Base-by-base conservation (phyloP, 2,888 invertebrate species). In the Acronicta alni region DNA sequence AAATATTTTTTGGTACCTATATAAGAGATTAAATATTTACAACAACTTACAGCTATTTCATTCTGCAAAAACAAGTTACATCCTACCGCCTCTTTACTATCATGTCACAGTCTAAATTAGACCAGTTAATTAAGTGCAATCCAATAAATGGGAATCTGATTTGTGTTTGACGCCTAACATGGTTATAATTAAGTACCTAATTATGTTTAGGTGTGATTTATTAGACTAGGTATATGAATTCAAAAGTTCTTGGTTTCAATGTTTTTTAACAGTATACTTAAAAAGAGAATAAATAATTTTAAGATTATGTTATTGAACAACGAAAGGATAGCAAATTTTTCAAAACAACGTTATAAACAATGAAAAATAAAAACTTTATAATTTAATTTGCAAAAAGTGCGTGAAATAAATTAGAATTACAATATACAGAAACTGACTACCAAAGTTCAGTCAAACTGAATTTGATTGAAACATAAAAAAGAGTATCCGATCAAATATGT, bases 41-140 rank as follows among this genome's bases (percentile, higher is more conserved):
- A 4, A 23, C 8, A 7, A 8, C 1, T 3, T 30, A 30, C 10
- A 12, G 1, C 1, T 58, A 66, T 64, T 57, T n/a, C n/a, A n/a
- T n/a, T n/a, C n/a, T n/a, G n/a, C n/a, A n/a, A n/a, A n/a, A n/a
- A n/a, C n/a, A n/a, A n/a, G n/a, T n/a, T n/a, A n/a, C n/a, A 71
- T 70, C 67, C 75, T 73, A 63, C 42, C 49, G 64, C 77, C 55
- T 69, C 66, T 67, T 66, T 67, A 62, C 75, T 70, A 71, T 75
- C 77, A 78, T 80, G 83, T 86, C 81, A 84, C 74, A 58, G 35
- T 75, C 75, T 83, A 84, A 32, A 87, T 87, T 83, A 85, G 75
- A 81, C 79, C 75, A 77, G 81, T 79, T 86, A 87, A 88, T 87
- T 86, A 85, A 80, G 70, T 75, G 75, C 60, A 47, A 54, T 67